phyloP scores from a whole-genome alignment of 2,888 invertebrate genomes.

The Frankliniella intonsa region DNA sequence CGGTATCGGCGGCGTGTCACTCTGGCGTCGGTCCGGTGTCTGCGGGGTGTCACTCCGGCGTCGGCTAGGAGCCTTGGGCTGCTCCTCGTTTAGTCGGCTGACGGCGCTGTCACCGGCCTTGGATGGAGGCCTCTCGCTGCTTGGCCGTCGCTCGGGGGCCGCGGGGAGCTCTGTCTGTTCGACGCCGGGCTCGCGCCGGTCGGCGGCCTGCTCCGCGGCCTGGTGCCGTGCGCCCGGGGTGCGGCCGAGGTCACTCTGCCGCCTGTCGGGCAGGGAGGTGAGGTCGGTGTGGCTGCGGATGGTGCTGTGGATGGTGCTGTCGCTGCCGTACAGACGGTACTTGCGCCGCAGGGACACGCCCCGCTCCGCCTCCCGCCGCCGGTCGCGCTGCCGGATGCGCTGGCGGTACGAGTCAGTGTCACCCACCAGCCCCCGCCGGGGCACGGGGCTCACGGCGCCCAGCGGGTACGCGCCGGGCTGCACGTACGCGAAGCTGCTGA shows the following conservation, averaged over 20 bases:
- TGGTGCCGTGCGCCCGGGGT: not conserved
- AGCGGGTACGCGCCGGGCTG: slow-evolving; percentile 52
- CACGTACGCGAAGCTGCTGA: slow-evolving; percentile 66
- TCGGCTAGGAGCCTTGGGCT: not conserved
- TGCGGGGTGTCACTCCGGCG: not conserved
- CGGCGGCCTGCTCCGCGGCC: not conserved
- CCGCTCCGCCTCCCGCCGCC: slow-evolving; percentile 55
- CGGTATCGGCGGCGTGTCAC: not conserved
- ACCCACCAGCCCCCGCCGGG: slow-evolving; percentile 38
- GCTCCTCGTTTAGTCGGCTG: too few relatives aligned
- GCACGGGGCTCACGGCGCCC: slow-evolving; percentile 48
- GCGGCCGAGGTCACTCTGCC: not conserved
- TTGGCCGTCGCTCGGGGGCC: too few relatives aligned
- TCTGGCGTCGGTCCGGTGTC: not conserved
- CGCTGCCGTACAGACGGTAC: slow-evolving; percentile 55
- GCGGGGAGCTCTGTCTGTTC: too few relatives aligned
- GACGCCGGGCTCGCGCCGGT: not conserved
- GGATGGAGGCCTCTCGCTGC: too few relatives aligned
- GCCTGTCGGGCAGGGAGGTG: not conserved
- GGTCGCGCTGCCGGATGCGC: slow-evolving; percentile 57
- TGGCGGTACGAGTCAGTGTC: slow-evolving; percentile 61
- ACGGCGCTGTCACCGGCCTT: too few relatives aligned
- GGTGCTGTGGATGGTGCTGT: slow-evolving; percentile 37
- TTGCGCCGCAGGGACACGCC: slow-evolving; percentile 61
- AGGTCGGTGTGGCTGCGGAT: not conserved